These are phyloP conservation scores for Cottus gobio DNA, from an alignment of 2,113 vertebrate species.

Conservation along the genomic window DNA sequence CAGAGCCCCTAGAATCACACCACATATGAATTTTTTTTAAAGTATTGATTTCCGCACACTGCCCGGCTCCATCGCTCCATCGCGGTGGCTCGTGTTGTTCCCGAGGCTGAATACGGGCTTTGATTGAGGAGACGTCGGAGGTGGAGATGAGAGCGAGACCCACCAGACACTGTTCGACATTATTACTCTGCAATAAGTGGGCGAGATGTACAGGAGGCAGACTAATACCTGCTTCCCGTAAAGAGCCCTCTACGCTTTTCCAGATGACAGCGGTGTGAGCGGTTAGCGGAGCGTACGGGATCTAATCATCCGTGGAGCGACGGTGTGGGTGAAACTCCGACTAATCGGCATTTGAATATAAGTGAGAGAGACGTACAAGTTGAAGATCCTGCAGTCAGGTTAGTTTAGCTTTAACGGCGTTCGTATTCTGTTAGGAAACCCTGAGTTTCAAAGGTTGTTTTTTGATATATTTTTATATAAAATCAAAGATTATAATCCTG, in stretches of 20 bases:
- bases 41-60: constrained; percentile 27
- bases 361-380: constrained; percentile 13
- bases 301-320: constrained; percentile 45
- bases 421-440: constrained; percentile 6
- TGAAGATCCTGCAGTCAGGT: constrained; percentile 8
- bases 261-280: constrained; percentile 23
- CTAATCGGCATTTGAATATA: constrained; percentile 22
- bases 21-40: constrained; percentile 41
- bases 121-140: constrained; percentile 35
- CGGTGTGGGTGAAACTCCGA: constrained; percentile 36
- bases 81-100: constrained; percentile 43
- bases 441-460: constrained; percentile 2
- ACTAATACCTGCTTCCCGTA: constrained; percentile 39
- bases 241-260: constrained; percentile 30
- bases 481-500: constrained; percentile 41
- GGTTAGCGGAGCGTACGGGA: constrained; percentile 37
- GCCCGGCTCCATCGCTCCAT: constrained; percentile 17
- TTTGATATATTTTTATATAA: too few relatives aligned
- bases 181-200: constrained; percentile 55
- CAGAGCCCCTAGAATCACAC: background rate
- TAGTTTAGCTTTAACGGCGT: constrained; percentile 32
- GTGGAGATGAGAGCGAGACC: too few relatives aligned
- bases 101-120: constrained; percentile 34
- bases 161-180: background rate
- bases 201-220: constrained; percentile 48